Base-by-base conservation (phyloP, 2,113 vertebrate species). In the Tupaia chinensis region DNA sequence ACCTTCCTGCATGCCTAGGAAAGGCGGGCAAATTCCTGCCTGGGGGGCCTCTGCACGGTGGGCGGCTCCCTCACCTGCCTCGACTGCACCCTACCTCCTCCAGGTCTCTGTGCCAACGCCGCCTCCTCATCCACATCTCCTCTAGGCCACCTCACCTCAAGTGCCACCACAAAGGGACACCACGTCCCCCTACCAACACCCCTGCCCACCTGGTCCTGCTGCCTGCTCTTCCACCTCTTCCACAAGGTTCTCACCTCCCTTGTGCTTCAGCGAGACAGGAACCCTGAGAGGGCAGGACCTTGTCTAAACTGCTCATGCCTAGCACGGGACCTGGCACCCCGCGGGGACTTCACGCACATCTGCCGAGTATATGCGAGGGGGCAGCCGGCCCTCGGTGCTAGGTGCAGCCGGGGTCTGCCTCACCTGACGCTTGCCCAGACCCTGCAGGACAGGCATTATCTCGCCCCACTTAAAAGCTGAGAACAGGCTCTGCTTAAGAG, bases 301-400 rank as follows among this genome's bases (percentile, higher is more conserved):
- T 3, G 0, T 74, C n/a, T 58, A 44, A 73, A 56, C 22, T 63
- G 20, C 44, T 78, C 65, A 4, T 14, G 70, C 77, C 19, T 20
- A 11, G n/a, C n/a, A 5, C 7, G 2, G 19, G 0, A 8, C 54
- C 76, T 69, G 82, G 80, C 1, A 7, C 91, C 56, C 3, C 4
- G 53, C 1, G 11, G 23, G 13, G 5, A 10, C 7, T 22, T 44
- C 63, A 29, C 54, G 20, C 2, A 14, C 9, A 12, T 56, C 20
- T 56, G 34, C 54, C 1, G 11, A n/a, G 69, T 2, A 6, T 27
- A 60, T 10, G 5, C 16, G 54, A 78, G 81, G 0, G 0, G 5
- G 17, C 3, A 4, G 32, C 22, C 0, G 4, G 5, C 44, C 0
- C 74, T 53, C 74, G 25, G n/a, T 20, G 15, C 65, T 44, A 17